Base-by-base conservation (phyloP, 2,888 invertebrate species). In the Candidula unifasciata region DNA sequence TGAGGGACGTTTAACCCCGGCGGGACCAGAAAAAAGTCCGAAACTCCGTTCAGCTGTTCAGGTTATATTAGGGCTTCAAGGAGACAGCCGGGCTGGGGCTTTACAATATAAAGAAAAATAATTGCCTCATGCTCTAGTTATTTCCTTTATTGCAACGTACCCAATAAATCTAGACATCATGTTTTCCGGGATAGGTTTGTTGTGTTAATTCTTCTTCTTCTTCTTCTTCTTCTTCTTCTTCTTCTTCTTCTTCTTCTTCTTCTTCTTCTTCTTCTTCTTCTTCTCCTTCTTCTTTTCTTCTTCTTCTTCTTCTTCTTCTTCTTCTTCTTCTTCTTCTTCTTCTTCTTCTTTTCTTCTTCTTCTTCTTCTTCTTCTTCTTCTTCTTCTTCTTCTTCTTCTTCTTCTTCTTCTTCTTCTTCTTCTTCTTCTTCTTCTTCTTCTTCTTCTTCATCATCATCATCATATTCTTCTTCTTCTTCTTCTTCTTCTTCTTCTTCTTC, bases 221-320 rank as follows among this genome's bases (percentile, higher is more conserved):
- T 54, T 54, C 18, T 54, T 54, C 18, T 18, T 54, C 13, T 54
- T 54, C 57, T 54, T 54, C 18, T 54, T 18, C 18, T 54, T 54
- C 10, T 18, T 54, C 10, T 54, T 16, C 57, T 54, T 18, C 57
- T 16, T 18, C 10, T 10, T 16, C 10, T 54, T 18, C 10, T 16
- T 54, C 18, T 54, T 54, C 57, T 68, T 68, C 68, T 16, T n/a
- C 13, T 16, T 30, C 24, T n/a, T 68, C 68, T 30, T 68, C 10
- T 30, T 18, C 24, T 16, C n/a, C 8, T n/a, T 68, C 10, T 10
- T 30, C 10, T 95, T 95, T 30, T 68, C 24, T 30, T n/a, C 24
- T 68, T n/a, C 10, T n/a, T 27, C 10, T 30, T 27, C 30, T n/a
- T 24, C n/a, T n/a, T 16, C 18, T 16, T 54, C 10, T 54, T 16